Conservation (phyloP, 2,797 vertebrate genomes). For the Micrastur ruficollis region DNA sequence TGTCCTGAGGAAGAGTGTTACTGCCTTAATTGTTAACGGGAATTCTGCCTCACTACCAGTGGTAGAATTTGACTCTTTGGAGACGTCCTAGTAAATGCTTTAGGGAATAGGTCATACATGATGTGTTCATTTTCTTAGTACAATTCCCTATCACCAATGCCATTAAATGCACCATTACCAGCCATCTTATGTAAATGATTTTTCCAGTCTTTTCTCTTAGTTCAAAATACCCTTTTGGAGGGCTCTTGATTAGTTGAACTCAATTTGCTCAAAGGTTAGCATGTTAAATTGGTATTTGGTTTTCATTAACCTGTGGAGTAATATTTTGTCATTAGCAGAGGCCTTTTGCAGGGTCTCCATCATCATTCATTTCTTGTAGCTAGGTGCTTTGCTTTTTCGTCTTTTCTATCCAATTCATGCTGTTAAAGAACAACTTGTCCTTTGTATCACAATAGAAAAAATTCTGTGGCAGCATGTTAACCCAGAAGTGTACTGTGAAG, state of each 20-base stretch:
- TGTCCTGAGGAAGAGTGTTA: neutral
- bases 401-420: neutral
- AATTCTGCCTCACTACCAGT: neutral
- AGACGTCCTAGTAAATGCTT: neutral
- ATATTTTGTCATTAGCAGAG: conserved; percentile 66
- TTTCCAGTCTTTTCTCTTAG: conserved; percentile 44
- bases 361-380: conserved; percentile 61
- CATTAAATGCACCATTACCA: conserved; percentile 63
- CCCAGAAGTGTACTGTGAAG: neutral
- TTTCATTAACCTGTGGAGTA: conserved; percentile 70
- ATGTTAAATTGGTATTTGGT: conserved; percentile 72
- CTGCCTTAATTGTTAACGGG: neutral
- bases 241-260: conserved; percentile 71
- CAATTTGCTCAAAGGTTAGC: conserved; percentile 70
- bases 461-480: neutral
- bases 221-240: conserved; percentile 65
- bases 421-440: neutral
- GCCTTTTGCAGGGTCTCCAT: conserved; percentile 35
- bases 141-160: conserved; percentile 27
- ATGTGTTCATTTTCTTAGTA: conserved; percentile 10
- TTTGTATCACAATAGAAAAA: neutral
- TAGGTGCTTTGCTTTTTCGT: conserved; percentile 18
- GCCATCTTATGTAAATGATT: conserved; percentile 61
- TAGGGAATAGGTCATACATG: neutral
- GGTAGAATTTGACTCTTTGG: neutral